A percentile compares a stretch with the other conserved stretches of the same genome.
phyloP scores from a whole-genome alignment of 2,888 invertebrate species.

The Ptilodon capucinus region DNA sequence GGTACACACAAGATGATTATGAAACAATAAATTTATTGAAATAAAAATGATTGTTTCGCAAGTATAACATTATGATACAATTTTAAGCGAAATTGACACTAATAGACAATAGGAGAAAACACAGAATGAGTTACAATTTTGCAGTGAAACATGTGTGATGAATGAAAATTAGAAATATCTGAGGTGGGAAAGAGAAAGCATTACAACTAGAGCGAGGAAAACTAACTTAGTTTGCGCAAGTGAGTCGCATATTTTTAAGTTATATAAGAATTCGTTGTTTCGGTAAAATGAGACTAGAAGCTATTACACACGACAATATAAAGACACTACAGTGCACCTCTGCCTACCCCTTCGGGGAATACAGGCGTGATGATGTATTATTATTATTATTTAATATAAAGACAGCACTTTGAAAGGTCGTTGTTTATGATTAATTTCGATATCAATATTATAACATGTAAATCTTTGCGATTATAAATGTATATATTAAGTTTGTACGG shows the following conservation, averaged over 20 bases:
- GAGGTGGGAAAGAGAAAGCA: background rate
- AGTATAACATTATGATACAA: conserved; percentile 2
- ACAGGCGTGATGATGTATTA: too few relatives aligned
- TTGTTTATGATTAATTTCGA: too few relatives aligned
- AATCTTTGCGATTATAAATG: too few relatives aligned
- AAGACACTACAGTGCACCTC: too few relatives aligned
- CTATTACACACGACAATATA: too few relatives aligned
- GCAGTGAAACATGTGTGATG: background rate
- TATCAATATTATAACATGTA: too few relatives aligned
- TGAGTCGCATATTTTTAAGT: background rate
- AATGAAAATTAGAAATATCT: background rate
- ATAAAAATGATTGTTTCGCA: conserved; percentile 21
- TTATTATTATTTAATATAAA: too few relatives aligned
- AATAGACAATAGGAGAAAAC: background rate
- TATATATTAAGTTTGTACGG: too few relatives aligned
- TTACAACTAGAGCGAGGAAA: background rate
- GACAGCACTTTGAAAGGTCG: too few relatives aligned
- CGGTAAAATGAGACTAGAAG: too few relatives aligned
- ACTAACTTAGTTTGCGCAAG: background rate
- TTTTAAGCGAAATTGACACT: background rate
- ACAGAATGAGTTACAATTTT: background rate
- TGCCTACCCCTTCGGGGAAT: too few relatives aligned
- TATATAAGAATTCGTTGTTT: background rate
- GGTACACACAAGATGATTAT: background rate
- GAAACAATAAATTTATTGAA: conserved; percentile 20